phyloP scores from a whole-genome alignment of 1,140 invertebrate species.

The Caenorhabditis brenneri region DNA sequence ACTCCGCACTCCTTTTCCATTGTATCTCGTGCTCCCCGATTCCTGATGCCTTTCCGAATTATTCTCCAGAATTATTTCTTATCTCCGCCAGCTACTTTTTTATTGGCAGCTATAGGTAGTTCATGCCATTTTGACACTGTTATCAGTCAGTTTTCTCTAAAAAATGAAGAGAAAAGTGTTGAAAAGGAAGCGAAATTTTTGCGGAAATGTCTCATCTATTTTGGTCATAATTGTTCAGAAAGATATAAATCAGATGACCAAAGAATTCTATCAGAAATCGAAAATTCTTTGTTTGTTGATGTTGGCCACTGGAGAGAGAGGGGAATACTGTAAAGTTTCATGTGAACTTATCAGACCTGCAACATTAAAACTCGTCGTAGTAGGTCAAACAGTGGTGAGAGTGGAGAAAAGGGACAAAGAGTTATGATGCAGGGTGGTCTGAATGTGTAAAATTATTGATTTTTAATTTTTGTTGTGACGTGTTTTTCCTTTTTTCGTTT shows the following conservation, averaged over 20 bases:
- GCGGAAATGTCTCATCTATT: constrained; percentile 21
- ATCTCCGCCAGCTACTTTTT: neutral
- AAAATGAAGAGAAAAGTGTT: neutral
- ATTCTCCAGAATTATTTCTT: neutral
- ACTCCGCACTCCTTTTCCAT: neutral
- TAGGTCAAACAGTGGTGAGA: neutral
- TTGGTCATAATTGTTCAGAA: too few relatives aligned
- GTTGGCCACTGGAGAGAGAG: too few relatives aligned
- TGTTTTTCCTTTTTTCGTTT: too few relatives aligned
- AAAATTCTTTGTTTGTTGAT: neutral
- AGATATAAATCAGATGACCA: too few relatives aligned
- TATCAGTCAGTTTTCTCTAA: neutral
- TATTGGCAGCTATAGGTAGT: neutral
- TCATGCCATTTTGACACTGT: neutral
- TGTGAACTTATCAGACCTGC: neutral
- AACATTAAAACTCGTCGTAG: neutral
- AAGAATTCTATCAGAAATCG: neutral
- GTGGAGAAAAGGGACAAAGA: neutral
- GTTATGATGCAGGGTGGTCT: neutral
- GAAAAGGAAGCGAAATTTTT: neutral
- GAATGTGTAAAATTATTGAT: too few relatives aligned
- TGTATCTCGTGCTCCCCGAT: neutral
- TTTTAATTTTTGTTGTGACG: too few relatives aligned
- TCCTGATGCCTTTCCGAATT: neutral
- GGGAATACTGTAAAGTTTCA: neutral